A percentile compares a stretch with the other conserved stretches of the same genome.
phyloP scores from a whole-genome alignment of 2,797 vertebrate genomes.

The Sebastes diaconus region DNA sequence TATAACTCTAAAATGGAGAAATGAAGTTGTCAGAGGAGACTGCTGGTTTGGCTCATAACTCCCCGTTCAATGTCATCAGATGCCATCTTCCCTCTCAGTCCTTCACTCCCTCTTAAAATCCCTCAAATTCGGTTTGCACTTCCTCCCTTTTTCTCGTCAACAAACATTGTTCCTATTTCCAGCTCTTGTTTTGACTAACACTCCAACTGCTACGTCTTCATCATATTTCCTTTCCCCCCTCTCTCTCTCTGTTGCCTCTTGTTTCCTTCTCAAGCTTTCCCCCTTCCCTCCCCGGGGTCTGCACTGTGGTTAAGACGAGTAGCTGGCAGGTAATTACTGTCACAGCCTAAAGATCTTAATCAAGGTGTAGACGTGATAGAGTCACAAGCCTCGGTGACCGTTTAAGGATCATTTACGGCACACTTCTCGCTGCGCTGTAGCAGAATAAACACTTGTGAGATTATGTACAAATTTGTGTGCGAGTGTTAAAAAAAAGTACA shows the following conservation, averaged over 20 bases:
- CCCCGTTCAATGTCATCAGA: neutral
- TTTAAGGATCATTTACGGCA: conserved; percentile 52
- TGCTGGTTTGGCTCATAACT: neutral
- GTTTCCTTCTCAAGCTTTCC: neutral
- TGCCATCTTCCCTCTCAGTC: neutral
- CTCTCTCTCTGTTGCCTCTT: neutral
- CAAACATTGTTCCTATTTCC: neutral
- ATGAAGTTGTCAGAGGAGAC: conserved; percentile 20
- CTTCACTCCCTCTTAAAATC: neutral
- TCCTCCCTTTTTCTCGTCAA: neutral
- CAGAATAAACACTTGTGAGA: neutral
- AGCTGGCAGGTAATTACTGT: conserved; percentile 67
- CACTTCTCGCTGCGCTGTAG: neutral
- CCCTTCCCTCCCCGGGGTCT: neutral
- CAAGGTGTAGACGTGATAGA: conserved; percentile 50
- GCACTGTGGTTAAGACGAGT: conserved; percentile 33
- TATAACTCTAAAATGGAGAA: conserved; percentile 16
- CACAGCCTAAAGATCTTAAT: conserved; percentile 68
- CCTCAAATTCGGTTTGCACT: conserved; percentile 6
- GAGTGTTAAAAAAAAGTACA: neutral
- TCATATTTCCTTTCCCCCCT: neutral
- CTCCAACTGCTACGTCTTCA: conserved; percentile 7
- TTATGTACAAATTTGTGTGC: neutral
- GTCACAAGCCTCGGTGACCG: conserved; percentile 30
- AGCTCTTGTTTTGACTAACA: conserved; percentile 7